A percentile compares a stretch with the other conserved stretches of the same genome.
These are phyloP conservation scores for Tinea pellionella DNA, from an alignment of 2,888 invertebrate genomes.

Conservation along the genomic window DNA sequence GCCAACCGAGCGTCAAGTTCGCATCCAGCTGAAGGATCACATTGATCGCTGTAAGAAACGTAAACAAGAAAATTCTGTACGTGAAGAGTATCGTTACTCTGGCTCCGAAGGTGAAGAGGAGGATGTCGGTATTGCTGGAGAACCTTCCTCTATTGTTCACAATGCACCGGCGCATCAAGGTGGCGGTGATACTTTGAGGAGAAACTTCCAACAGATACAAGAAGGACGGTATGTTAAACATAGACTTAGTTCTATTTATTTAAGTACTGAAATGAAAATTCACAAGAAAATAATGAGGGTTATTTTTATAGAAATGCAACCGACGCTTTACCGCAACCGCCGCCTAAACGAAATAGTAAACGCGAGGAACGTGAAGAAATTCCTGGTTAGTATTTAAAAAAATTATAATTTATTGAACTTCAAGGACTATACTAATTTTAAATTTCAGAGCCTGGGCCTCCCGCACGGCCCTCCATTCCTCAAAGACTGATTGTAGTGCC, in stretches of 20 bases:
- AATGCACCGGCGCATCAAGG: slow-evolving; percentile 78
- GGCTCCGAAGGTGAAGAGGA: slow-evolving; percentile 98
- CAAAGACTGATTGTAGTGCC: slow-evolving; percentile 93
- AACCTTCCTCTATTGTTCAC: slow-evolving; percentile 95
- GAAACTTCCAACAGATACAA: slow-evolving; percentile 98
- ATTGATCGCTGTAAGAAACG: slow-evolving; percentile 96
- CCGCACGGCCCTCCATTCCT: slow-evolving; percentile 88
- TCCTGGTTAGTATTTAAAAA: slow-evolving; percentile 43
- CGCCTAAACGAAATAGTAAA: slow-evolving; percentile 70
- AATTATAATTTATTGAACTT: slow-evolving; percentile 11
- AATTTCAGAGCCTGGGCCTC: slow-evolving; percentile 85
- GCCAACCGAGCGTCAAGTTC: slow-evolving; percentile 97
- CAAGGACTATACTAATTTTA: slow-evolving; percentile 18
- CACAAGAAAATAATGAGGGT: too few relatives aligned
- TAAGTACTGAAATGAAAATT: too few relatives aligned
- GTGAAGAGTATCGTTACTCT: slow-evolving; percentile 86
- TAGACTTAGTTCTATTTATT: too few relatives aligned
- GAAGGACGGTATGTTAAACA: slow-evolving; percentile 70
- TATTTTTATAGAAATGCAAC: slow-evolving; percentile 64
- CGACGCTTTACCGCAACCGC: slow-evolving; percentile 71
- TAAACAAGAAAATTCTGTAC: slow-evolving; percentile 85
- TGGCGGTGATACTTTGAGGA: slow-evolving; percentile 94
- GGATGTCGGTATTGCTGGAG: slow-evolving; percentile 90
- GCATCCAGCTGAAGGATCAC: slow-evolving; percentile 98
- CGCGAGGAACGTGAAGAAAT: slow-evolving; percentile 72